Evolutionary conservation across 2,113 vertebrate genomes (phyloP).

Genomic region (Mormyrus lacerda): DNA sequence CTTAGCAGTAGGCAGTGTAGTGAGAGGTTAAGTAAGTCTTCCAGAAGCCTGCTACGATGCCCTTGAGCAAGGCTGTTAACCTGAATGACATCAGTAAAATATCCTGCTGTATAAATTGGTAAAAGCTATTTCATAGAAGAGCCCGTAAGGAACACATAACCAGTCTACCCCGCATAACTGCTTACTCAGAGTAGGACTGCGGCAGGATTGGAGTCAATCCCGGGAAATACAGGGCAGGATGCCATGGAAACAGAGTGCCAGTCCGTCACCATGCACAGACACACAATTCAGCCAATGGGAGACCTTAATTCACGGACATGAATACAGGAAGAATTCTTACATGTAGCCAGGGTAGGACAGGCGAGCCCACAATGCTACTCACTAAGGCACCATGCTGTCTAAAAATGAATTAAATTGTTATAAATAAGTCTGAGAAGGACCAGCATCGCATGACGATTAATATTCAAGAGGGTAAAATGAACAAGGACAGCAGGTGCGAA

Average conservation of each 20-base stretch:
- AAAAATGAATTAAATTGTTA: neutral
- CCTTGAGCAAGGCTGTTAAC: neutral
- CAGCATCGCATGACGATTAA: neutral
- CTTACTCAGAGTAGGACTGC: neutral
- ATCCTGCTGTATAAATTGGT: neutral
- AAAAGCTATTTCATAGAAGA: neutral
- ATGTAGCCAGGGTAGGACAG: neutral
- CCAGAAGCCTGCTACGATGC: neutral
- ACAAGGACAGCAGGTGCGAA: neutral
- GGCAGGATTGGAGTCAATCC: neutral
- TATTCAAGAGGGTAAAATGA: neutral
- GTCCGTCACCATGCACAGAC: neutral
- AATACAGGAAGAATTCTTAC: neutral
- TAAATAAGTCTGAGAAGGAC: neutral
- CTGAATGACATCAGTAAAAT: neutral
- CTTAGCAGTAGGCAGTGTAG: neutral
- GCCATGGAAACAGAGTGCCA: neutral
- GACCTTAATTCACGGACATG: neutral
- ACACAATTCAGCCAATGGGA: neutral
- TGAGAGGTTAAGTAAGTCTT: neutral
- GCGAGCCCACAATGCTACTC: neutral
- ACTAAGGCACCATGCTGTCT: neutral
- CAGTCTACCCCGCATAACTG: neutral
- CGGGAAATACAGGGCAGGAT: neutral
- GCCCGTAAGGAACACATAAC: neutral